Evolutionary conservation across 2,888 invertebrate species (phyloP).

Genomic region (Nemapogon koenigi): DNA sequence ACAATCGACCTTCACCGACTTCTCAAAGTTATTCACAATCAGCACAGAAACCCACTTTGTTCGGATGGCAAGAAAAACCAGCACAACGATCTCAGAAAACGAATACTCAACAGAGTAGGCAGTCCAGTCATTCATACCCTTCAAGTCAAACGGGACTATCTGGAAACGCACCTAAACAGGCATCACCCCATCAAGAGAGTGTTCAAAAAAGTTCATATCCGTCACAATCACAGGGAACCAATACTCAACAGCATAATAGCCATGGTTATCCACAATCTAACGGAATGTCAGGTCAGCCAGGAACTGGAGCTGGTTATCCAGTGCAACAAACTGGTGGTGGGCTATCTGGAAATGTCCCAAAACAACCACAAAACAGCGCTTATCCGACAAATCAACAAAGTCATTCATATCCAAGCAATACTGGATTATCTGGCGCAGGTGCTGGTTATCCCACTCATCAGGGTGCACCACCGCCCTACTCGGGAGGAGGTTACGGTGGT

Average conservation of each 20-base stretch:
- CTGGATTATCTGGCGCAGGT: background rate
- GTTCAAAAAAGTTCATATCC: conserved; percentile 37
- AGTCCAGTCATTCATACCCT: conserved; percentile 21
- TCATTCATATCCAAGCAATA: conserved; percentile 21
- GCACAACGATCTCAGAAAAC: conserved; percentile 30
- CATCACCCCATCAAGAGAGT: conserved; percentile 31
- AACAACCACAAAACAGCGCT: conserved; percentile 36
- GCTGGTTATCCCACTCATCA: conserved; percentile 14
- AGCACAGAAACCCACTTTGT: conserved; percentile 32
- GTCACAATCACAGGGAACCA: conserved; percentile 22
- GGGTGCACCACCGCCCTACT: conserved; percentile 11
- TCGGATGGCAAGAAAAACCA: conserved; percentile 49
- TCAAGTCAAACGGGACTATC: conserved; percentile 21
- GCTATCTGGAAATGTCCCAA: conserved; percentile 18
- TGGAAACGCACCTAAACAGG: conserved; percentile 24
- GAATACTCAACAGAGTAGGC: conserved; percentile 29
- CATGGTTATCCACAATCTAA: conserved; percentile 36
- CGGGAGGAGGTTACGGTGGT: conserved; percentile 22
- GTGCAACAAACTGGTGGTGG: conserved; percentile 4
- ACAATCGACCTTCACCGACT: conserved; percentile 41
- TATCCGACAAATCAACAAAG: conserved; percentile 26
- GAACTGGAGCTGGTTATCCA: conserved; percentile 17
- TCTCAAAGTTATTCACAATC: conserved; percentile 45
- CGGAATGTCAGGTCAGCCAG: conserved; percentile 33
- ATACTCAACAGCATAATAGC: conserved; percentile 15